Evolutionary conservation across 2,888 invertebrate genomes (phyloP).

Genomic region (Andrena praecox): DNA sequence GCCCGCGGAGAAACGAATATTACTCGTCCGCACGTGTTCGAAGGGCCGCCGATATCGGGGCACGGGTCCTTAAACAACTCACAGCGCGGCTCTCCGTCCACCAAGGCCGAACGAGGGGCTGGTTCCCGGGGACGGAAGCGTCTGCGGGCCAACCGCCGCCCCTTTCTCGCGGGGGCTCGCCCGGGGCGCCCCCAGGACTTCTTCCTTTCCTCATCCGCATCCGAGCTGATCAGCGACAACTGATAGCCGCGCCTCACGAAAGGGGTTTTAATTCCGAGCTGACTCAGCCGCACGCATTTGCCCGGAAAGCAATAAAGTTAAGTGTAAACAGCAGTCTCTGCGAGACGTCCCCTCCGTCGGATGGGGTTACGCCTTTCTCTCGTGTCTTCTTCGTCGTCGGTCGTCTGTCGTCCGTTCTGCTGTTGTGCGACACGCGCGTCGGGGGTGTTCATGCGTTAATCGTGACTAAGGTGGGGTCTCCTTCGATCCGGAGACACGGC

Average conservation of each 20-base stretch:
- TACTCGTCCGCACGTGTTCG: constrained; percentile 66
- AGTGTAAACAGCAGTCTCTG: constrained; percentile 77
- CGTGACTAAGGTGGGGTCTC: constrained; percentile 38
- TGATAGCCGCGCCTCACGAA: constrained; percentile 80
- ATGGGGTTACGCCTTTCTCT: constrained; percentile 64
- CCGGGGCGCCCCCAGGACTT: constrained; percentile 4
- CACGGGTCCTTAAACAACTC: constrained; percentile 52
- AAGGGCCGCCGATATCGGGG: constrained; percentile 45
- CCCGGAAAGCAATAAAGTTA: constrained; percentile 80
- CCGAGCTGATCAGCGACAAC: constrained; percentile 75
- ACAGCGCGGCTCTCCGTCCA: not conserved
- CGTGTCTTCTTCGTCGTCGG: constrained; percentile 55
- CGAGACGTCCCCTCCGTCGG: constrained; percentile 52
- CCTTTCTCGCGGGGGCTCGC: constrained; percentile 17
- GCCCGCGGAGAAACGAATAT: constrained; percentile 55
- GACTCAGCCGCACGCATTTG: constrained; percentile 79
- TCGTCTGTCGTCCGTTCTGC: constrained; percentile 36
- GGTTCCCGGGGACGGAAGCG: constrained; percentile 25
- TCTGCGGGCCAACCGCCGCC: constrained; percentile 13
- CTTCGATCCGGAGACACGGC: constrained; percentile 28
- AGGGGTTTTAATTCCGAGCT: constrained; percentile 75
- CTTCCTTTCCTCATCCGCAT: constrained; percentile 61
- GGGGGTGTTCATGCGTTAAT: constrained; percentile 55
- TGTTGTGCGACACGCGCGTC: constrained; percentile 55
- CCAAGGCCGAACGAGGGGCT: not conserved